Conservation (phyloP, 2,797 vertebrate species). For the Momotus momota region DNA sequence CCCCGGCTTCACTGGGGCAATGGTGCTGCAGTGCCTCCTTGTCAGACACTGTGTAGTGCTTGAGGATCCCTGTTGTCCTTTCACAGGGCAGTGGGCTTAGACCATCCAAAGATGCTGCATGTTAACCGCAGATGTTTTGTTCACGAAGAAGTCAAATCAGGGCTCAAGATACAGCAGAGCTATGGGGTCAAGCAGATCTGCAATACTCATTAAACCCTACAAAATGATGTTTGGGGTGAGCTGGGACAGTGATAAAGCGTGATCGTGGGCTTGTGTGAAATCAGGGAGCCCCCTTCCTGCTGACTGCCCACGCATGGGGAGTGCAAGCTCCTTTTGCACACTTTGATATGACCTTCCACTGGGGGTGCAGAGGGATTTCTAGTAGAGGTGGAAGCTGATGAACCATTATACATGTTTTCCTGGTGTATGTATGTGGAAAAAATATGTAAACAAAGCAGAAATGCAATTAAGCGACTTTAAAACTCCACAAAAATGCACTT, state of each 20-base stretch:
- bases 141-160: neutral
- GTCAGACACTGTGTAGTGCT: neutral
- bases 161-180: neutral
- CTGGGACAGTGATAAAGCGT: neutral
- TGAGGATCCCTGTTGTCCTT: neutral
- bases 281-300: neutral
- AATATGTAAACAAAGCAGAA: neutral
- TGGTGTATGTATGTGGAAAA: neutral
- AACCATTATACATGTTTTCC: neutral
- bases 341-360: neutral
- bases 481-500: neutral
- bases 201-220: neutral
- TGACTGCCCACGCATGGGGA: rapidly evolving
- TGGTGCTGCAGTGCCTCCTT: neutral
- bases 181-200: neutral
- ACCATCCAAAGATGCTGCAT: neutral
- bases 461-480: neutral
- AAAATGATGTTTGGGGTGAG: neutral
- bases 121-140: neutral
- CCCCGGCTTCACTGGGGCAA: neutral
- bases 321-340: neutral
- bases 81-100: neutral
- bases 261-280: neutral
- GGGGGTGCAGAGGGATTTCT: neutral
- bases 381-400: neutral